Base-by-base conservation (phyloP, 2,113 vertebrate genomes). In the Urocynchramus pylzowi region DNA sequence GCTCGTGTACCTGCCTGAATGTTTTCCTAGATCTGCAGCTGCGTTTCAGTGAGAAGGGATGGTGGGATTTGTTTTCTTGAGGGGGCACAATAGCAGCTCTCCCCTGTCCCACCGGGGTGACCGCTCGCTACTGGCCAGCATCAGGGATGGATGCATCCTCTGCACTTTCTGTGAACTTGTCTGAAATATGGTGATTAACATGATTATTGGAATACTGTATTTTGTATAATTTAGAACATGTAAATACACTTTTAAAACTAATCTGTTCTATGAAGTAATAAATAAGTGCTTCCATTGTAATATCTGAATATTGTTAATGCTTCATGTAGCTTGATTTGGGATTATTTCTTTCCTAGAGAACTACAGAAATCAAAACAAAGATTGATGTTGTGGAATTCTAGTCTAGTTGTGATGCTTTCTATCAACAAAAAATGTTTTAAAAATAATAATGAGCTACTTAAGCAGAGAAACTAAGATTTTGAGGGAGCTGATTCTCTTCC, bases 191-290 rank as follows among this genome's bases (percentile, higher is more conserved):
- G 95, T 95, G 86, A 97, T 95, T 77, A 95, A 96, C 77, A 94
- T 95, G 80, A 89, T 92, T 96, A 96, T 97, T 97, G 94, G 82
- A 96, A 96, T 96, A 97, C 87, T 96, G 95, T 96, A 97, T 97
- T 97, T 97, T 97, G 95, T 97, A 97, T 96, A 90, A 97, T 92
- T 92, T 93, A 94, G 87, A 92, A 93, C 28, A 61, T 97, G 97
- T 97, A 97, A 96, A 97, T 97, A 97, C 93, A 97, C 93, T 97
- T 97, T 95, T 89, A 92, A 97, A 96, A 97, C 88, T 92, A 95
- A 96, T 96, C 88, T 96, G 96, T 97, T 94, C 91, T 92, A 93
- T 96, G 93, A 96, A 96, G 93, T 97, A 97, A 96, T 92, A 97
- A 96, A 95, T 96, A 97, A 96, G 95, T 96, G 95, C 95, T 97